Base-by-base conservation (phyloP, 2,113 vertebrate species). In the Pygoscelis antarcticus region DNA sequence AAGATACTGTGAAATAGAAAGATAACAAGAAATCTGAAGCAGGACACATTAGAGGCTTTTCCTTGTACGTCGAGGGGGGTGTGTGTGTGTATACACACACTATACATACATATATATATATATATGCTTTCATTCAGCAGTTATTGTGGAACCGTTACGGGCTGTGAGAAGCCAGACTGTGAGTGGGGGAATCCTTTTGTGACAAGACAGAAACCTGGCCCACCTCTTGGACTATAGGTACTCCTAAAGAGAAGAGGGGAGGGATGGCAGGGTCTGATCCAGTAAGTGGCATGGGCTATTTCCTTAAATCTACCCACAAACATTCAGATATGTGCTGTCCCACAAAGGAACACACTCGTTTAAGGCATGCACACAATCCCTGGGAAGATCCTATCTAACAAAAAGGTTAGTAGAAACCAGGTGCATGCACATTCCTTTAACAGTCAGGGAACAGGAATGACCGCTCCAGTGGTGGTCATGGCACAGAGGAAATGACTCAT, bases 341-440 rank as follows among this genome's bases (percentile, higher is more conserved):
- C 30, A 2, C 30, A 18, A 44, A 80, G 54, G 16, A 32, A 23
- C 23, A 4, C 4, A 0, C n/a, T 25, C 38, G 64, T 82, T 29
- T 2, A 6, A 18, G 47, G 52, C 64, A 42, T 5, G 7, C n/a
- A 18, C 0, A 1, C 1, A 27, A 19, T 1, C 44, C n/a, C 62
- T 6, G 54, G 54, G 42, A 74, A 55, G 30, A 49, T 26, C 44
- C 29, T 13, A 2, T 3, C 36, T 70, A 25, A 7, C 27, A 9
- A 27, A 38, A 16, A 34, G 21, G 46, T n/a, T 5, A 6, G 10
- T 3, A 6, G 3, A 34, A 40, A 21, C 3, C 3, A 36, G 54
- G 54, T 58, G 44, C 32, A 2, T 4, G 16, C 30, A 29, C 29
- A 6, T 66, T 77, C 69, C 79, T 68, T 4, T 2, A 8, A 5